Evolutionary conservation across 2,113 vertebrate species (phyloP).

Genomic region (Parus major): DNA sequence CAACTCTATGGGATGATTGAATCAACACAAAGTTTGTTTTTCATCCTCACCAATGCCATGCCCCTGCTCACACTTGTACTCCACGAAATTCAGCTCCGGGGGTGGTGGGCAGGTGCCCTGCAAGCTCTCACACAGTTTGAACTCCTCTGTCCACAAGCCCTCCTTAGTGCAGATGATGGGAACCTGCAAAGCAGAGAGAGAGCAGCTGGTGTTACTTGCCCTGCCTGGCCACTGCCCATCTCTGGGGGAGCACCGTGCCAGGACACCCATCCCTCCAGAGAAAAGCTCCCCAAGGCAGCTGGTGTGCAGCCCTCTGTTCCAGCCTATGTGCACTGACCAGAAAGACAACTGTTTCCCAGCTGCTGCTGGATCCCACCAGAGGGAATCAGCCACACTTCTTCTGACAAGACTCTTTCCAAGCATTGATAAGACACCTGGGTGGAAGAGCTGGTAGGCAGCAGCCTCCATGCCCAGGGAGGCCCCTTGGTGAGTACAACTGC

Average conservation of each 20-base stretch:
- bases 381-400: background rate
- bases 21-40: background rate
- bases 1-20: background rate
- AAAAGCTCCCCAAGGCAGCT: background rate
- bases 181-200: slow-evolving; percentile 66
- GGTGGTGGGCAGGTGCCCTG: slow-evolving; percentile 82
- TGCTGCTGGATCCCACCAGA: background rate
- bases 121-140: slow-evolving; percentile 85
- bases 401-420: background rate
- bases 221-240: background rate
- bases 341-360: background rate
- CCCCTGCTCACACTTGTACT: slow-evolving; percentile 89
- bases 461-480: background rate
- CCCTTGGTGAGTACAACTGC: background rate
- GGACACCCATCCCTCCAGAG: background rate
- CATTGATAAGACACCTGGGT: no score
- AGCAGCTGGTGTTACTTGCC: background rate
- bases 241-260: accelerated
- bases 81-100: slow-evolving; percentile 79
- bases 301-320: background rate
- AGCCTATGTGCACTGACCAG: background rate
- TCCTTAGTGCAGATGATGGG: slow-evolving; percentile 88
- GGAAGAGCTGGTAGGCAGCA: background rate
- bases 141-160: slow-evolving; percentile 86
- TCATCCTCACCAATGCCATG: slow-evolving; percentile 80